phyloP scores from a whole-genome alignment of 1,140 invertebrate genomes.

The Heterodera carotae region DNA sequence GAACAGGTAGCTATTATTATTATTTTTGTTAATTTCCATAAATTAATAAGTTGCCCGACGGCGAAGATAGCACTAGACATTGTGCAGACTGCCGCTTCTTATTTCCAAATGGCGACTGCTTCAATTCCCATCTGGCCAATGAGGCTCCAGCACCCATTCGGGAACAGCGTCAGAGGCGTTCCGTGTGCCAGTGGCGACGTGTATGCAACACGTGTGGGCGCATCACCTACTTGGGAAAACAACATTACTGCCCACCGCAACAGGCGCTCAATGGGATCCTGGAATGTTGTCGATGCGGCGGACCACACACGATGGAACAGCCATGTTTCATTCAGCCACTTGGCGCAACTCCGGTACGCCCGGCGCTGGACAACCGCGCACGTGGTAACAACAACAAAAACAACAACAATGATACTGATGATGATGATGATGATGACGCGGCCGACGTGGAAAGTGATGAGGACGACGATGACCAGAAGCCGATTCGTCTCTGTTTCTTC shows the following conservation, averaged over 20 bases:
- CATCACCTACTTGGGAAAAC: too few species aligned
- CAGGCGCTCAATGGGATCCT: too few species aligned
- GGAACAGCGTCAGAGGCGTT: too few species aligned
- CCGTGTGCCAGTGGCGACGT: too few species aligned
- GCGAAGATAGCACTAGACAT: neutral
- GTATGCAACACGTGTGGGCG: too few species aligned
- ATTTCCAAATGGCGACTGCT: neutral
- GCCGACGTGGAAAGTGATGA: slow-evolving; percentile 11
- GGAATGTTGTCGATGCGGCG: too few species aligned
- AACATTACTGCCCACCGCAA: too few species aligned
- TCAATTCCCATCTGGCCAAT: neutral
- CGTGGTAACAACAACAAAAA: neutral
- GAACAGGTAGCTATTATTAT: neutral
- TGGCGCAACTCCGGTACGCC: too few species aligned
- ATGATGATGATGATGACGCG: neutral
- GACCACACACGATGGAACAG: too few species aligned
- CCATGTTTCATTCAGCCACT: too few species aligned
- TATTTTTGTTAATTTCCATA: neutral
- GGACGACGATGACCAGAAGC: neutral
- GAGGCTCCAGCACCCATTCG: neutral
- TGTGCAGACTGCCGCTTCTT: slow-evolving; percentile 8
- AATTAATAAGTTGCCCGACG: neutral
- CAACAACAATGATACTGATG: neutral
- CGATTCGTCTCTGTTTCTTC: slow-evolving; percentile 13
- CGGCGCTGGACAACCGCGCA: too few species aligned